A percentile compares a stretch with the other conserved stretches of the same genome.
Conservation (phyloP, 2,113 vertebrate species). For the Patagioenas fasciata region DNA sequence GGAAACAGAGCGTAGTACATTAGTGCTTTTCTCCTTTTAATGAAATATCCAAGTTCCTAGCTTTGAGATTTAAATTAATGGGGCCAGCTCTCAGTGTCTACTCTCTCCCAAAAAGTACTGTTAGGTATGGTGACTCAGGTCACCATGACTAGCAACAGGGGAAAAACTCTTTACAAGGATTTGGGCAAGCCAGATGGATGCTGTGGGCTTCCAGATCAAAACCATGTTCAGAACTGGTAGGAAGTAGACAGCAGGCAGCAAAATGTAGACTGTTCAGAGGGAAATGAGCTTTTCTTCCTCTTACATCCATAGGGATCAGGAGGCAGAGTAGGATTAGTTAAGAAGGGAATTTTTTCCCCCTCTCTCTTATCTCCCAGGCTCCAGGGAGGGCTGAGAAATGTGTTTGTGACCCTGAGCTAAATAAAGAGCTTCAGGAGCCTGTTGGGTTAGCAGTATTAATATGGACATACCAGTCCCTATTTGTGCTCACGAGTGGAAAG, state of each 20-base stretch:
- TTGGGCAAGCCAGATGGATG: rapidly evolving
- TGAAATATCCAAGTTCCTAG: neutral
- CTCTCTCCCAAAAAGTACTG: rapidly evolving
- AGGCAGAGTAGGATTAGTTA: neutral
- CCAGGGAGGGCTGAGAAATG: neutral
- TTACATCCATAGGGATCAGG: neutral
- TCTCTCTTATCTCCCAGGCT: neutral
- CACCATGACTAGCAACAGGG: neutral
- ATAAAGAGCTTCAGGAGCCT: neutral
- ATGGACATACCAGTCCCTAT: neutral
- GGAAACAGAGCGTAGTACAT: neutral
- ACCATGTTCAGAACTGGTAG: rapidly evolving
- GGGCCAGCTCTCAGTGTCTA: neutral
- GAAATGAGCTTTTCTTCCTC: neutral
- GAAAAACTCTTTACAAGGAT: neutral
- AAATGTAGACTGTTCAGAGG: rapidly evolving
- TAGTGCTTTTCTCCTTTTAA: neutral
- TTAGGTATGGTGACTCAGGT: neutral
- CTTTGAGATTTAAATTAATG: neutral
- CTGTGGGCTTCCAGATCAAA: neutral
- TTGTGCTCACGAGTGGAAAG: neutral
- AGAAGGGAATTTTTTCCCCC: neutral
- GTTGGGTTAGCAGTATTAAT: neutral
- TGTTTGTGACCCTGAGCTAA: neutral
- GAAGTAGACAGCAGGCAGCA: neutral